phyloP scores from a whole-genome alignment of 2,113 vertebrate species.

The Zapornia atra region DNA sequence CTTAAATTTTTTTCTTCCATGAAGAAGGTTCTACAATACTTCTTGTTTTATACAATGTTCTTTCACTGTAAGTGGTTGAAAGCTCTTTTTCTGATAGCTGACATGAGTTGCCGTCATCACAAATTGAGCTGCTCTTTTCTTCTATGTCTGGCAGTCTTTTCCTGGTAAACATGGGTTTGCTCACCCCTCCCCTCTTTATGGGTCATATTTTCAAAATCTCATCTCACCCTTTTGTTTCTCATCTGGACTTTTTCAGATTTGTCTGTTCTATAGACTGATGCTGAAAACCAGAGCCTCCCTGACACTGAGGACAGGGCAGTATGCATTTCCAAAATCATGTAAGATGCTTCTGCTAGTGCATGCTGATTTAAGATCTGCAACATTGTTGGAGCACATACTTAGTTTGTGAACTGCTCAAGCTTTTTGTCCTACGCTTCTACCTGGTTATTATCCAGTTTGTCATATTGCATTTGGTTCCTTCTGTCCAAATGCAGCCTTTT shows the following conservation, averaged over 20 bases:
- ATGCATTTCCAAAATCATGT: background rate
- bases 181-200: background rate
- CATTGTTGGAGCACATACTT: background rate
- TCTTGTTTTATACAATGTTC: background rate
- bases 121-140: background rate
- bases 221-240: background rate
- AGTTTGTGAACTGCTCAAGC: background rate
- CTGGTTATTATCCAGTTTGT: background rate
- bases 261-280: background rate
- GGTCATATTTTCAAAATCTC: background rate
- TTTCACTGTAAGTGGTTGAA: background rate
- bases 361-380: background rate
- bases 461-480: background rate
- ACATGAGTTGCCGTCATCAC: background rate
- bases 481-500: background rate
- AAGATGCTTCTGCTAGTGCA: background rate
- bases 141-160: background rate
- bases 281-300: background rate
- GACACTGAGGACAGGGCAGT: background rate
- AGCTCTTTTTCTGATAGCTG: background rate
- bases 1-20: background rate
- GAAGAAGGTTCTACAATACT: background rate
- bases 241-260: background rate
- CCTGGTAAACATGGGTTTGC: background rate
- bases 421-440: background rate